Conservation (phyloP, 1,140 invertebrate species). For the Drosophila melanica region DNA sequence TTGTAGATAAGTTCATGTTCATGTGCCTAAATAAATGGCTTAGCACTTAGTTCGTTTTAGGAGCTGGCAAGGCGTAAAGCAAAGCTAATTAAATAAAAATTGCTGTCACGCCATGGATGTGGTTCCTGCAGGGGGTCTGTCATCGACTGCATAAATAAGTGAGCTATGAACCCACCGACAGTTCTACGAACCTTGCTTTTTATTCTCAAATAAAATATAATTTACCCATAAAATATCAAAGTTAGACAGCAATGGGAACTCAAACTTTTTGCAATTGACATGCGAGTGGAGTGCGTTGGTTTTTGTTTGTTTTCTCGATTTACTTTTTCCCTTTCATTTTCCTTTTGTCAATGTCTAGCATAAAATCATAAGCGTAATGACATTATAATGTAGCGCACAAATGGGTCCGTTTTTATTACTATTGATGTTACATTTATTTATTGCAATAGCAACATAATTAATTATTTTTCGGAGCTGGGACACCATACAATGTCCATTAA, state of each 20-base stretch:
- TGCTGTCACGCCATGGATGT: constrained; percentile 34
- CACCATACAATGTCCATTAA: not conserved
- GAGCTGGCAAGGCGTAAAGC: constrained; percentile 56
- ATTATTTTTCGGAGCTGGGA: constrained; percentile 39
- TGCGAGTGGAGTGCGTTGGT: constrained; percentile 20
- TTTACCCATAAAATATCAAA: constrained; percentile 58
- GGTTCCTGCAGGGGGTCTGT: constrained; percentile 14
- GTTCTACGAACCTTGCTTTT: constrained; percentile 36
- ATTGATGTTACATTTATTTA: constrained; percentile 30
- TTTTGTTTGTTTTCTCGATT: constrained; percentile 18
- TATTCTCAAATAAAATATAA: constrained; percentile 50
- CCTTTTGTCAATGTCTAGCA: constrained; percentile 26
- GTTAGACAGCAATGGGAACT: constrained; percentile 43
- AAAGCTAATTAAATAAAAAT: constrained; percentile 76
- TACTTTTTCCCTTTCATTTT: not conserved
- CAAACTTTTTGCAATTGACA: constrained; percentile 42
- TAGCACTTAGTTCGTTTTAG: constrained; percentile 34
- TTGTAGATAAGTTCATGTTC: constrained; percentile 51
- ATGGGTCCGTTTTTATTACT: constrained; percentile 24
- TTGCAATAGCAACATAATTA: constrained; percentile 48
- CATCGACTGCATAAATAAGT: constrained; percentile 35
- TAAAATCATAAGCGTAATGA: constrained; percentile 46
- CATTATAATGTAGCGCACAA: constrained; percentile 61
- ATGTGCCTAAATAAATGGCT: constrained; percentile 24
- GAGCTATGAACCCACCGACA: constrained; percentile 33